Evolutionary conservation across 35 echinoderm and acorn worm species (phyloP).

Genomic region (Stichopus chloronotus): DNA sequence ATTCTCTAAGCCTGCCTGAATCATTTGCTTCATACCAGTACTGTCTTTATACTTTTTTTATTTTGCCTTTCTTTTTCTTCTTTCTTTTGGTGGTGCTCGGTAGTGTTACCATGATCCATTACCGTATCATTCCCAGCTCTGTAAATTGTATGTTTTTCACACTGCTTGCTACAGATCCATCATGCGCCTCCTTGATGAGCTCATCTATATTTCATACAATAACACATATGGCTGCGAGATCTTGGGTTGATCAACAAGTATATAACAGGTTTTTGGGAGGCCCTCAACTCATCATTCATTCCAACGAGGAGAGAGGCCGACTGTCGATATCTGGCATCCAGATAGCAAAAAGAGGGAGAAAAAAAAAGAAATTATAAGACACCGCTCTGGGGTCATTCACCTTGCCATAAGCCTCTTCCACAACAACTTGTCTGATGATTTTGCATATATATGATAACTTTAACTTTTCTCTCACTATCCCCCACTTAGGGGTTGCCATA

Average conservation of each 20-base stretch:
- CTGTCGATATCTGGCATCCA: neutral
- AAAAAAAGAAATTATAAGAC: too few species aligned
- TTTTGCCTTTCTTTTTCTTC: neutral
- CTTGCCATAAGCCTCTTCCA: neutral
- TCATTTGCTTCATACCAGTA: too few species aligned
- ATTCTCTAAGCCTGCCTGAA: too few species aligned
- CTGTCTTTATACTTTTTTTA: too few species aligned
- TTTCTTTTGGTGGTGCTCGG: neutral
- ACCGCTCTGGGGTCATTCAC: conserved; percentile 25
- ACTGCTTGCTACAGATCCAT: conserved; percentile 29
- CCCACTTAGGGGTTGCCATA: neutral
- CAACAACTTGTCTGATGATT: neutral
- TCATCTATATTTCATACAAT: conserved; percentile 44
- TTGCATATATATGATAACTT: conserved; percentile 2
- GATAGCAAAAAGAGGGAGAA: neutral
- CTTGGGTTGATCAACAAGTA: conserved; percentile 47
- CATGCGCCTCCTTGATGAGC: conserved; percentile 10
- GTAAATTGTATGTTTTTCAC: conserved; percentile 43
- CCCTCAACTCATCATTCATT: conserved; percentile 30
- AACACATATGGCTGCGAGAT: conserved; percentile 45
- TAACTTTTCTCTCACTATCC: neutral
- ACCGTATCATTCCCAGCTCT: neutral
- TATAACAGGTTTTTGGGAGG: conserved; percentile 20
- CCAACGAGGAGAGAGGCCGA: neutral
- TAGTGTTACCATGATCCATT: neutral